Conservation (phyloP, 2,797 vertebrate genomes). For the Siniperca scherzeri region DNA sequence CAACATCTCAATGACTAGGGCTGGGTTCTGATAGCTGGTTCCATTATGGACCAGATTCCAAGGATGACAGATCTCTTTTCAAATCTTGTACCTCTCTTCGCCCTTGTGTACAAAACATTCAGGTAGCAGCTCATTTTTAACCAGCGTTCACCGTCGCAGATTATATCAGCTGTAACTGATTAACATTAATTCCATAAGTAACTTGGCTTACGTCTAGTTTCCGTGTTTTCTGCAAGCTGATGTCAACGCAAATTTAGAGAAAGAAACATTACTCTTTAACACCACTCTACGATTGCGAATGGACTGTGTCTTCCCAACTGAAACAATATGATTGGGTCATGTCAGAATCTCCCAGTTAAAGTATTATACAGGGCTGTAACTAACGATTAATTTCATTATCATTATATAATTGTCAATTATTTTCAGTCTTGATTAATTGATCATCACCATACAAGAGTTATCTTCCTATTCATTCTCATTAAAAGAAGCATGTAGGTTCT, state of each 20-base stretch:
- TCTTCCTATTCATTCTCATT: not conserved
- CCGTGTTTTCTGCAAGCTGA: not conserved
- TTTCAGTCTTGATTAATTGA: not conserved
- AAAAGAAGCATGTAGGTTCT: not conserved
- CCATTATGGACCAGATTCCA: not conserved
- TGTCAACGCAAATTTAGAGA: not conserved
- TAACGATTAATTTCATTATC: not conserved
- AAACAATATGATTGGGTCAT: not conserved
- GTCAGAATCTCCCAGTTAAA: not conserved
- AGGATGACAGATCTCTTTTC: not conserved
- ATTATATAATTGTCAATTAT: not conserved
- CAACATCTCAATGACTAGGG: not conserved
- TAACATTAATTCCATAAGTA: not conserved
- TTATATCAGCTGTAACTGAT: constrained; percentile 12
- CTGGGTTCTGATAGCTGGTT: not conserved
- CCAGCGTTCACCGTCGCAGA: not conserved
- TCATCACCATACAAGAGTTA: not conserved
- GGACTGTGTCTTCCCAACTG: not conserved
- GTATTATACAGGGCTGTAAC: not conserved
- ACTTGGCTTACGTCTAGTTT: not conserved
- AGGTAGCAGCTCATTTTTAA: not conserved
- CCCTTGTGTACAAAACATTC: not conserved
- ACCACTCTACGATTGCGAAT: too few relatives aligned
- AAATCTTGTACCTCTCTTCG: not conserved
- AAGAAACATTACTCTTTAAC: not conserved